Evolutionary conservation across 2,888 invertebrate species (phyloP), one percentile per base, ranked within the genome.

Genomic region (Drosophila longiperda): DNA sequence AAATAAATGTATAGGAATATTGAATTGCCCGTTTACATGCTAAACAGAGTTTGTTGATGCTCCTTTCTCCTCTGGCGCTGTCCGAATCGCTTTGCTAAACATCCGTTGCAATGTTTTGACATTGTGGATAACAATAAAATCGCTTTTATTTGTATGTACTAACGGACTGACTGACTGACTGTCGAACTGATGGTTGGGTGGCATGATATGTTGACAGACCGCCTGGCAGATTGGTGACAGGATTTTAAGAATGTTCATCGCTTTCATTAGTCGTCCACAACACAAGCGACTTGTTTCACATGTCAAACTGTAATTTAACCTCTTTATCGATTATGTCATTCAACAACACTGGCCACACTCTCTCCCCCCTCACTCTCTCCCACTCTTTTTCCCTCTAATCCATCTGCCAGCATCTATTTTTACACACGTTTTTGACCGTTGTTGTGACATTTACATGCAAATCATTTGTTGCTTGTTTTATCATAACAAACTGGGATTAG

Each of bases 121-220:
- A 83, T 86, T 83, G 70, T 66, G 82, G 79, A 78, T 87, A 81
- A 89, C 89, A 87, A 84, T 88, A 87, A 87, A 88, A 88, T 71
- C 82, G 75, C 60, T 82, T 88, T 86, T 80, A 82, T 85, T 73
- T 83, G 78, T 83, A 82, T 85, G 80, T 73, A 73, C 53, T 17
- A 55, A 34, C 48, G 33, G 60, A 50, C 36, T 6, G 29, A 6
- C 6, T 33, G 52, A 55, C 48, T 20, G 36, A 38, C 50, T 11
- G 55, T 52, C 17, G 50, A 60, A 53, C 73, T 50, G 42, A 59
- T 58, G 6, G 42, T 54, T 45, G 48, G 26, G 11, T 26, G 54
- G 9, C 17, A 23, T 61, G 69, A 52, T 54, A 64, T 49, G 68
- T 48, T 59, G 70, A 70, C 70, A 55, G 42, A 60, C 59, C 23